Evolutionary conservation across 1,140 invertebrate genomes (phyloP).

Genomic region (Propsilocerus akamusi): DNA sequence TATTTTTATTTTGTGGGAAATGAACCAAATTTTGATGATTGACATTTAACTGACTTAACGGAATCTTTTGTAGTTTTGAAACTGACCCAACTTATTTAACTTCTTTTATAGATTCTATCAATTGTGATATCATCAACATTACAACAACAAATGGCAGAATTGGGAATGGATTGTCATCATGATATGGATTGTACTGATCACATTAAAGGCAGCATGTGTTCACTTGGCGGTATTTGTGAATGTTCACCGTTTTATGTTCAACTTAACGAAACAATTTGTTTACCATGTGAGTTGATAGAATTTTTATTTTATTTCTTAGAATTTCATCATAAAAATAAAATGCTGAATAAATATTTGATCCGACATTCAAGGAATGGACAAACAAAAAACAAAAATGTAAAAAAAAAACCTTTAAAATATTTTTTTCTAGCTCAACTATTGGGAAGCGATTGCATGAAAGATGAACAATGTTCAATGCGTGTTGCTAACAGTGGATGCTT

Average conservation of each 20-base stretch:
- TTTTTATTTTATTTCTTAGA: no score
- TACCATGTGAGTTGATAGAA: constrained; percentile 43
- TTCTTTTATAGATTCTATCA: no score
- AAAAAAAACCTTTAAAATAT: constrained; percentile 7
- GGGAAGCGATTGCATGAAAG: constrained; percentile 48
- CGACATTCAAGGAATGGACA: no score
- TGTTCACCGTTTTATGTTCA: constrained; percentile 45
- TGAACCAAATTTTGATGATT: no score
- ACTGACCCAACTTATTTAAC: no score
- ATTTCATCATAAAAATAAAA: no score
- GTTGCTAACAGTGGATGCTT: constrained; percentile 59
- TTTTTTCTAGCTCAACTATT: constrained; percentile 47
- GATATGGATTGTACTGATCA: constrained; percentile 25
- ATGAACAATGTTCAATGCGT: constrained; percentile 57
- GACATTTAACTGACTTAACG: no score
- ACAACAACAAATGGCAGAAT: constrained; percentile 2
- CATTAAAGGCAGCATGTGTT: constrained; percentile 23
- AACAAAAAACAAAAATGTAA: neutral
- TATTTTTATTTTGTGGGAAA: no score
- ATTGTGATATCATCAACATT: no score
- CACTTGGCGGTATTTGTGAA: constrained; percentile 32
- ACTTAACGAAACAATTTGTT: constrained; percentile 39
- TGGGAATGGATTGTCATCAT: constrained; percentile 22
- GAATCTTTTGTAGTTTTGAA: no score
- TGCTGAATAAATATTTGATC: no score